These are phyloP conservation scores for Eupithecia pulchellata DNA, from an alignment of 2,888 invertebrate genomes.

Conservation along the genomic window DNA sequence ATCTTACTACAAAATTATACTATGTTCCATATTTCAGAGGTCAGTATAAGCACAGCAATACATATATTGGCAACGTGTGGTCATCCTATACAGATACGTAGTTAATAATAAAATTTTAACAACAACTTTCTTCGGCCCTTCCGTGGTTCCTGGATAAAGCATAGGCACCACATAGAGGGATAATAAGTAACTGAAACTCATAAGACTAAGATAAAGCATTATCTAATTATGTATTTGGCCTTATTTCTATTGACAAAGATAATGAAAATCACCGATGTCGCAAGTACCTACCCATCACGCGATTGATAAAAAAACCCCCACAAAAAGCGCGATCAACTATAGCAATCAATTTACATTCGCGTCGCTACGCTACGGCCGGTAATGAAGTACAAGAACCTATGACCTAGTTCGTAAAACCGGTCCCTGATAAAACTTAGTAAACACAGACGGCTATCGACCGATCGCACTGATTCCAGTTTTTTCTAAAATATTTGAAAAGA, in stretches of 20 bases:
- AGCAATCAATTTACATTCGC: slow-evolving; percentile 54
- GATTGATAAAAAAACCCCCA: slow-evolving; percentile 31
- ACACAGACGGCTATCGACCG: too few species aligned
- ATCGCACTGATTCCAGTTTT: too few species aligned
- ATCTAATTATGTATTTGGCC: neutral
- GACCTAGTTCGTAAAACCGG: slow-evolving; percentile 60
- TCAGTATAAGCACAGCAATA: slow-evolving; percentile 31
- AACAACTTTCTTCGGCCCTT: neutral
- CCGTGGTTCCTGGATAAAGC: neutral
- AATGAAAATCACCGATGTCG: slow-evolving; percentile 48
- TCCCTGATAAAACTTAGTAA: slow-evolving; percentile 58
- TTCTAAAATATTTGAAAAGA: too few species aligned
- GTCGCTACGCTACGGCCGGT: slow-evolving; percentile 47
- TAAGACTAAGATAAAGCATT: too few species aligned
- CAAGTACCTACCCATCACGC: slow-evolving; percentile 50
- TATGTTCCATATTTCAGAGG: slow-evolving; percentile 35
- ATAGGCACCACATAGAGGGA: neutral
- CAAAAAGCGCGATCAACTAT: slow-evolving; percentile 43
- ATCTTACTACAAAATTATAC: too few species aligned
- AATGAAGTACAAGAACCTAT: slow-evolving; percentile 51
- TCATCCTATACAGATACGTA: too few species aligned
- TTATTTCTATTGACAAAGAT: slow-evolving; percentile 23
- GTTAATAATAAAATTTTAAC: too few species aligned
- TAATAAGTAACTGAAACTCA: neutral
- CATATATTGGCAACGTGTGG: too few species aligned